phyloP scores from a whole-genome alignment of 1,140 invertebrate genomes.

The Ostrea denselamellosa region DNA sequence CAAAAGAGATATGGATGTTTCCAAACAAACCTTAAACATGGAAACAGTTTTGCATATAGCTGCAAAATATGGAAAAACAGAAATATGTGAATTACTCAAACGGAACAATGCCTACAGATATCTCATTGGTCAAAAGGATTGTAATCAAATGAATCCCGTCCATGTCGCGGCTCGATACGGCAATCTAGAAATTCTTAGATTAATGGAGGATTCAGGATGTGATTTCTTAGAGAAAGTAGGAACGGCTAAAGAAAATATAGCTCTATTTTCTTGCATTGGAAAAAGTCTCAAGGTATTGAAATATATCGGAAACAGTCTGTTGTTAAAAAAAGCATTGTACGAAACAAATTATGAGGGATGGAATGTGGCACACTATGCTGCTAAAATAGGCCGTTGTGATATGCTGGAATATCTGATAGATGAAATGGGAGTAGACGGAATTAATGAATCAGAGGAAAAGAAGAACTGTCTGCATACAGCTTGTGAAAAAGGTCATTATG shows the following conservation, averaged over 20 bases:
- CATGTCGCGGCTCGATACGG: background rate
- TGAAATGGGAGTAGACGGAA: background rate
- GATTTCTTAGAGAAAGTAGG: background rate
- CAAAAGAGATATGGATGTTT: too few relatives aligned
- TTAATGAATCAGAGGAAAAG: background rate
- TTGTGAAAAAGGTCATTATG: background rate
- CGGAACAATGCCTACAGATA: background rate
- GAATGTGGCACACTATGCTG: background rate
- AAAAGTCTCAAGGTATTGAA: background rate
- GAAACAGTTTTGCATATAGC: background rate
- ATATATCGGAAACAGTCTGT: background rate
- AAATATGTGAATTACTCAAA: background rate
- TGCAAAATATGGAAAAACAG: background rate
- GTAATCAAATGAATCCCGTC: background rate
- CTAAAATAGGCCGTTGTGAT: background rate
- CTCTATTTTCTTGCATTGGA: background rate
- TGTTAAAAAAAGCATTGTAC: background rate
- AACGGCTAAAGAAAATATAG: background rate
- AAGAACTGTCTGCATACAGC: constrained; percentile 2
- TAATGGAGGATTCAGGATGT: background rate
- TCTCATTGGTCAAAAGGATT: background rate
- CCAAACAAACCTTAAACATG: background rate
- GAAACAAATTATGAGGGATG: background rate
- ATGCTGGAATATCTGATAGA: background rate
- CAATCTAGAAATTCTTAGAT: background rate